Evolutionary conservation across 2,888 invertebrate genomes (phyloP), one percentile per base, ranked within the genome.

Genomic region (Eilema sororculum): DNA sequence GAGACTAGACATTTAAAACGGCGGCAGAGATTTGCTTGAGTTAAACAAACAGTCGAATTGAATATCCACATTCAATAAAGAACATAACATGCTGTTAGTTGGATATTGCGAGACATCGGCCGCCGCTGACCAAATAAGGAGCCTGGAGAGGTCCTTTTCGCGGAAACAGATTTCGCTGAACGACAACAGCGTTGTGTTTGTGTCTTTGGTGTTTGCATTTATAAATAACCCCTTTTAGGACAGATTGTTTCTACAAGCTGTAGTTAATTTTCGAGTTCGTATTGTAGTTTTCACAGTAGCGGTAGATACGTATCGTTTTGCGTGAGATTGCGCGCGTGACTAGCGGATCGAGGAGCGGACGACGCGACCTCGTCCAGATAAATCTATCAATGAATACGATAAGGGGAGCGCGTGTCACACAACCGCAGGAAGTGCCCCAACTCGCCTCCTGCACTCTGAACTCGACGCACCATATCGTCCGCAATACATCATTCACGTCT

Each of bases 301-400:
- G 25, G 59, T 52, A 61, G 61, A 2, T 68, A 69, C 60, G 24
- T 72, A 24, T 59, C 61, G 62, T 56, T 73, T 71, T 72, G 73
- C 75, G 78, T 78, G 75, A 73, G 71, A 80, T 78, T 78, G 84
- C 81, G 82, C 83, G 85, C 84, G 82, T 86, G 86, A 87, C 85
- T 80, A 75, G 75, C 72, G 83, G 80, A 82, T 77, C 80, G 78
- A 79, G 78, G 79, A 77, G 81, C 86, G 84, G 85, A 83, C 88
- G 83, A 79, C 83, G 83, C 91, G 93, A 94, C 93, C 94, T 93
- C 94, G 92, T 84, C 85, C 86, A 91, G 94, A 94, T 94, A 95
- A 92, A 94, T 93, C 91, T 93, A 94, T 95, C 94, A 95, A 95
- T 95, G 94, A 93, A 91, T 83, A 85, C 80, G 94, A 95, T 94